phyloP scores from a whole-genome alignment of 2,888 invertebrate species.

The Bellardia bayeri region DNA sequence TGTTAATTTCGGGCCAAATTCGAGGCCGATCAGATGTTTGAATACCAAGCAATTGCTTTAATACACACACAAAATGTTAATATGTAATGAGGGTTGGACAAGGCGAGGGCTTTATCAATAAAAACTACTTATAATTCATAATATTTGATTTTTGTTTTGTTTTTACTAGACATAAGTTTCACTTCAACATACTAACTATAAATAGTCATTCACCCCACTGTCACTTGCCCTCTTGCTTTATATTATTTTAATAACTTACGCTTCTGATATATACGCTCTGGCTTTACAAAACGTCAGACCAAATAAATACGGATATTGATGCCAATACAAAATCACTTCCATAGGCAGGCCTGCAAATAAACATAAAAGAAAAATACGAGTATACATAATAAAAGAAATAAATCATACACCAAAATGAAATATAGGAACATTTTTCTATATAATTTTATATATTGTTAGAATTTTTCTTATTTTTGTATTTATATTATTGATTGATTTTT shows the following conservation, averaged over 20 bases:
- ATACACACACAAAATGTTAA: no score
- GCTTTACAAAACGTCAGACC: constrained; percentile 92
- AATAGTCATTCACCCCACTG: not conserved
- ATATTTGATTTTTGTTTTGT: no score
- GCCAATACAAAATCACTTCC: constrained; percentile 93
- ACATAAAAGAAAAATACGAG: not conserved
- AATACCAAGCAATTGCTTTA: no score
- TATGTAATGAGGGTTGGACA: no score
- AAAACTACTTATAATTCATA: no score
- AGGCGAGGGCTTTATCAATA: no score
- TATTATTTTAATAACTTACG: constrained; percentile 87
- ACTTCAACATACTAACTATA: no score
- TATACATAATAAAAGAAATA: not conserved
- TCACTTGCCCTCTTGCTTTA: not conserved
- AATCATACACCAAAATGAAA: not conserved
- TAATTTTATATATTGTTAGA: no score
- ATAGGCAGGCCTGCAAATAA: constrained; percentile 90
- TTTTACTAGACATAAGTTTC: no score
- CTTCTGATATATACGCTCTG: constrained; percentile 92
- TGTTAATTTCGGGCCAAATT: no score
- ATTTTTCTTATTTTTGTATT: not conserved
- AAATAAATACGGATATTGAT: constrained; percentile 94
- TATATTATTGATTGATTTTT: constrained; percentile 34
- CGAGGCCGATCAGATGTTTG: no score
- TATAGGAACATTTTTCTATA: constrained; percentile 5